Evolutionary conservation across 2,797 vertebrate species (phyloP), one percentile per base, ranked within the genome.

Genomic region (Momotus momota): DNA sequence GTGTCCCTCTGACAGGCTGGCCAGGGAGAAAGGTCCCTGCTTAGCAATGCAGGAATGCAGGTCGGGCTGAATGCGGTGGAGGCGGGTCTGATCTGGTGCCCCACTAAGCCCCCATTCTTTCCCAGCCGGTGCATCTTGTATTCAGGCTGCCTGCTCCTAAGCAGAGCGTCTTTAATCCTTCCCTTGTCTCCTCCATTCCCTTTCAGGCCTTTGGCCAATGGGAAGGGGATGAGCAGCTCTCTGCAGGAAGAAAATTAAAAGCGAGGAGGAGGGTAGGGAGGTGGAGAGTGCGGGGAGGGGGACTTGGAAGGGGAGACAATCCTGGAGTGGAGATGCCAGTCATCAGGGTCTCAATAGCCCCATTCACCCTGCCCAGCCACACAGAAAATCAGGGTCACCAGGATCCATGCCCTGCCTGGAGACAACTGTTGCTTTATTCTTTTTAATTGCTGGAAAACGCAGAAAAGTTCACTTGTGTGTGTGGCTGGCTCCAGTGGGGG

Each of bases 311-410:
- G 97, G 96, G 97, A 98, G 97, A 98, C 98, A 98, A 98, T 98
- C 97, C 98, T 97, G 96, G 97, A 98, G 98, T 98, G 98, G 98
- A 97, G 96, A 96, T 97, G 97, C 98, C 97, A 96, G 97, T 97
- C 96, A 95, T 96, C 88, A 80, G 97, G 96, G 96, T 95, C 97
- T 99, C 98, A 99, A 99, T 99, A 97, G 98, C 94, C 96, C 98
- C 97, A 99, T 99, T 99, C 98, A 98, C 98, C 97, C 97, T 99
- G 99, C 97, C 98, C 98, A 99, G 98, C 98, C 99, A 99, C 98
- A 99, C 98, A 99, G 98, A 99, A 99, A 99, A 98, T 98, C 98
- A 98, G 98, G 96, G 98, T 98, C 98, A 98, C 98, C 98, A 91
- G 79, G 95, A 97, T 98, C 97, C 98, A 97, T 97, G 98, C 97